Base-by-base conservation (phyloP, 2,888 invertebrate genomes). In the Sturmia bella region DNA sequence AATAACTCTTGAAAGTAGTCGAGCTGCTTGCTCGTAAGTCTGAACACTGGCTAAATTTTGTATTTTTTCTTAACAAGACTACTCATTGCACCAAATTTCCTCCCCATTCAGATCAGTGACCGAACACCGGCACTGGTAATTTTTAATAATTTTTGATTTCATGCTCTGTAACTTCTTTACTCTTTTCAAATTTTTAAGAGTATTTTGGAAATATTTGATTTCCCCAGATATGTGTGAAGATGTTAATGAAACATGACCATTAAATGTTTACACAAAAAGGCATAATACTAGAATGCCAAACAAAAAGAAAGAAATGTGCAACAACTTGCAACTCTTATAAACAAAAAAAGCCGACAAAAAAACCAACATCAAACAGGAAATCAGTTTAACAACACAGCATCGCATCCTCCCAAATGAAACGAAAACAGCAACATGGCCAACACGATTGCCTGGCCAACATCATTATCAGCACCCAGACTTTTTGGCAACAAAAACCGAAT, bases 191-290 rank as follows among this genome's bases (percentile, higher is more conserved):
- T 3, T 17, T 9, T 32, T 37, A 9, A 17, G 12, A 54, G 48
- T 43, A 21, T 64, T 24, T 13, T 32, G 21, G 41, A 19, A 39
- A 17, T 19, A 27, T 24, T 63, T 39, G 24, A 6, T 5, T 15
- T 41, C 19, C 19, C 24, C 50, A 48, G 37, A 32, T 41, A 17
- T 32, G 24, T 52, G 63, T 57, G 24, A 45, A 72, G 57, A 68
- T 68, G 63, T 69, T 57, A 69, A 69, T 69, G 73, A 68, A 76
- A 81, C 81, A 76, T 72, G 66, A 70, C 66, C 70, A 56, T 66
- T 70, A 64, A 69, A 77, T 64, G 74, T 48, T 61, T 61, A 37
- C 69, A 61, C 32, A 32, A 32, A 50, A 57, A 39, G 41, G 12
- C 17, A 57, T 27, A 48, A 61, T 56, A 63, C 39, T 24, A 27